Base-by-base conservation (phyloP, 2,888 invertebrate species). In the Xanthia togata region DNA sequence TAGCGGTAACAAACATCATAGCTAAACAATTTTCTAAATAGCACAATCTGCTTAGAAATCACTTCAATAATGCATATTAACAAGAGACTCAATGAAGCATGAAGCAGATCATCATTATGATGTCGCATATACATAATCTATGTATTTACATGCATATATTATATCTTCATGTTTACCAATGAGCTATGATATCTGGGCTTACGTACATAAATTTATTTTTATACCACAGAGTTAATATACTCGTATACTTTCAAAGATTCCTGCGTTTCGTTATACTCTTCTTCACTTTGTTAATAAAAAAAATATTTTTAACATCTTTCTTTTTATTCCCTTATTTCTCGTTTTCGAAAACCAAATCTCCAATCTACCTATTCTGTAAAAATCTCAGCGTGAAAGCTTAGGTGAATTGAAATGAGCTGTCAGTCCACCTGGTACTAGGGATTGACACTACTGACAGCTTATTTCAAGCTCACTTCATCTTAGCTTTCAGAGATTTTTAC, bases 61-160 rank as follows among this genome's bases (percentile, higher is more conserved):
- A 14, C 0, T 55, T 31, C 6, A 60, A 62, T 26, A 4, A 65
- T 65, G 35, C 41, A 74, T 65, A 78, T 14, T 35, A 53, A 81
- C 44, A 53, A 8, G 31, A 55, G 14, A 55, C 4, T 20, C 64
- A 44, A 57, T 65, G 75, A 60, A 60, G 78, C 64, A 44, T 23
- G 44, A 50, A 35, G 44, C 64, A 44, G 50, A 78, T 59, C 50
- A 31, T 59, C 35, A 81, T 64, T 81, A 78, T 64, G 26, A 26
- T 64, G 41, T 81, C 81, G 41, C 35, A 38, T 74, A 65, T 57
- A 78, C 47, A 73, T 78, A 81, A 78, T 81, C 20, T n/a, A 17
- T 17, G 31, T 23, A 50, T 31, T 12, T 63, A 23, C 11, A 35
- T 73, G 14, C 31, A 55, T 78, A 63, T 17, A 41, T 41, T 41